These are phyloP conservation scores for Orthonevra nobilis DNA, from an alignment of 2,888 invertebrate genomes.

Conservation along the genomic window DNA sequence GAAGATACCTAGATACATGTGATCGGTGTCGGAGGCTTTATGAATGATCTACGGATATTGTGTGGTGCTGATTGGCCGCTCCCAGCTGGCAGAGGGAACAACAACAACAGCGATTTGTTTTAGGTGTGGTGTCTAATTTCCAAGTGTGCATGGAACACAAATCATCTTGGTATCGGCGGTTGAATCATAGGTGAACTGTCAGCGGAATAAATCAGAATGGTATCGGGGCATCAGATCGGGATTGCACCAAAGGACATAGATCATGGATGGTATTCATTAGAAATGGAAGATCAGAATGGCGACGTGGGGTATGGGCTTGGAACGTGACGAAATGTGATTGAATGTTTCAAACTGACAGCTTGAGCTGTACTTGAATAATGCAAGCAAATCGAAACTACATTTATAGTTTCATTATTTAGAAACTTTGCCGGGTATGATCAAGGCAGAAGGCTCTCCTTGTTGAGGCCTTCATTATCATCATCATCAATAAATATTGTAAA, in stretches of 20 bases:
- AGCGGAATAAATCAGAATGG: conserved; percentile 1
- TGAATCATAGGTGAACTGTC: conserved; percentile 13
- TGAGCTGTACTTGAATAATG: no score
- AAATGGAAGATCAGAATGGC: background rate
- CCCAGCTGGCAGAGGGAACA: conserved; percentile 17
- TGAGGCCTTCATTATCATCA: no score
- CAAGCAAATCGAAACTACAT: no score
- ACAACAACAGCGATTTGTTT: conserved; percentile 51
- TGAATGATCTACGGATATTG: conserved; percentile 18
- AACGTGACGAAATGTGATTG: no score
- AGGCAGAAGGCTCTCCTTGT: no score
- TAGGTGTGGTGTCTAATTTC: conserved; percentile 52
- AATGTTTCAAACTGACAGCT: no score
- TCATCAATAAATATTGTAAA: no score
- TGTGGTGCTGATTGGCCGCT: conserved; percentile 55
- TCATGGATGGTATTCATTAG: background rate
- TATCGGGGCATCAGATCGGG: conserved; percentile 18
- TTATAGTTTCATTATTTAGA: no score
- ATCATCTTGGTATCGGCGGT: conserved; percentile 29
- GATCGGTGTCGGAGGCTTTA: conserved; percentile 25
- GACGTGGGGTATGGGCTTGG: no score
- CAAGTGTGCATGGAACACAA: conserved; percentile 34
- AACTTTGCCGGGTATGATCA: no score
- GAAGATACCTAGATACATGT: conserved; percentile 40
- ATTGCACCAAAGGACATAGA: conserved; percentile 1